These are phyloP conservation scores for Lepidochrysops patricia DNA, from an alignment of 2,888 invertebrate species.

Conservation along the genomic window DNA sequence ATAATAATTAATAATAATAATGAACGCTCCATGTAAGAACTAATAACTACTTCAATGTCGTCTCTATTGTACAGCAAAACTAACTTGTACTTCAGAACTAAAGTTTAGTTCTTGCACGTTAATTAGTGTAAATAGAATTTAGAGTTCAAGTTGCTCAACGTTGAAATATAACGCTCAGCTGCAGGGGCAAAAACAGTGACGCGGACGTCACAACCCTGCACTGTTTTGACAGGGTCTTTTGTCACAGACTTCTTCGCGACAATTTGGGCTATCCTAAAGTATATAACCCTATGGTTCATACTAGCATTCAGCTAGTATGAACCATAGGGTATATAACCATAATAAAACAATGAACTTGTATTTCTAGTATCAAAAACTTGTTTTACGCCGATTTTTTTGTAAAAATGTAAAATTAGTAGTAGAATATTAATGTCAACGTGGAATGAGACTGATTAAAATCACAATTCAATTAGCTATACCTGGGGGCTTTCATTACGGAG, in stretches of 20 bases:
- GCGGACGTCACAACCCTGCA: background rate
- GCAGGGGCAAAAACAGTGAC: background rate
- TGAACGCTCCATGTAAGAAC: too few species aligned
- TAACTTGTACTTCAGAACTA: background rate
- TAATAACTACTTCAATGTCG: background rate
- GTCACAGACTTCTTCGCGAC: background rate
- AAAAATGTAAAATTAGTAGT: background rate
- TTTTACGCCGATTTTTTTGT: too few species aligned
- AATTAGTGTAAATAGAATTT: background rate
- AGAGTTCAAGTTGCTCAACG: background rate
- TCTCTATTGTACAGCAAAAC: background rate
- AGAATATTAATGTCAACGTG: too few species aligned
- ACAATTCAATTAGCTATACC: background rate
- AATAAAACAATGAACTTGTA: too few species aligned
- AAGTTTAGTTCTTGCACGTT: background rate
- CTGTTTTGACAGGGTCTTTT: background rate
- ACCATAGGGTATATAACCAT: too few species aligned
- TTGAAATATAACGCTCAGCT: background rate
- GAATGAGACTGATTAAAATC: background rate
- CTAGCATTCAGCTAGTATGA: too few species aligned
- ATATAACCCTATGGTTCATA: too few species aligned
- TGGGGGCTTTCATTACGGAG: background rate
- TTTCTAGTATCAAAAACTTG: too few species aligned
- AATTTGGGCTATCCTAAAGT: background rate
- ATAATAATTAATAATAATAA: too few species aligned